Conservation (phyloP, 2,797 vertebrate genomes). For the Eulemur coronatus region DNA sequence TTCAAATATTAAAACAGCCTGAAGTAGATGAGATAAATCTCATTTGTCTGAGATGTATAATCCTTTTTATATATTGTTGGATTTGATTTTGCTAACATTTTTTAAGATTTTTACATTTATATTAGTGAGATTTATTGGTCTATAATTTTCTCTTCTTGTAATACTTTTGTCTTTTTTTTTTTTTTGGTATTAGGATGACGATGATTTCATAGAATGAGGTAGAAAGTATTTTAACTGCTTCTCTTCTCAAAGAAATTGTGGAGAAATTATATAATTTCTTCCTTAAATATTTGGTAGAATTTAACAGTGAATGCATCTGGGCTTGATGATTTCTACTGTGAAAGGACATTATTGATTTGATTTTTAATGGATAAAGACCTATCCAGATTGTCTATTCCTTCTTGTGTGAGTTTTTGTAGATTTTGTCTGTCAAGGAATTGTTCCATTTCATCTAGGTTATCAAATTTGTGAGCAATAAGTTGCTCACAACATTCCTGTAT, state of each 20-base stretch:
- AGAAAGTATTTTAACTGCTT: background rate
- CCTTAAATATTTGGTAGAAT: background rate
- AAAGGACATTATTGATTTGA: background rate
- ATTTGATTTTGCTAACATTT: background rate
- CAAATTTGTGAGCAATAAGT: background rate
- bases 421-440: background rate
- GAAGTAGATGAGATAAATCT: background rate
- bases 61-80: background rate
- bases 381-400: background rate
- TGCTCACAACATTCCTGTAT: background rate
- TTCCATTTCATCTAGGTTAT: background rate
- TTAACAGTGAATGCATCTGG: background rate
- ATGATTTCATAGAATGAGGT: background rate
- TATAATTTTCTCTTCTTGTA: too few species aligned
- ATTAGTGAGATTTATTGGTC: too few species aligned
- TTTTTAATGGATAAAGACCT: background rate
- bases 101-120: background rate
- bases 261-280: background rate
- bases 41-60: background rate
- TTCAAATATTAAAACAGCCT: background rate
- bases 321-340: background rate
- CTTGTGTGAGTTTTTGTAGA: background rate
- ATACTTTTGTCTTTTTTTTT: too few species aligned
- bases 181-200: background rate
- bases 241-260: background rate